Evolutionary conservation across 2,113 vertebrate genomes (phyloP).

Genomic region (Saccopteryx leptura): DNA sequence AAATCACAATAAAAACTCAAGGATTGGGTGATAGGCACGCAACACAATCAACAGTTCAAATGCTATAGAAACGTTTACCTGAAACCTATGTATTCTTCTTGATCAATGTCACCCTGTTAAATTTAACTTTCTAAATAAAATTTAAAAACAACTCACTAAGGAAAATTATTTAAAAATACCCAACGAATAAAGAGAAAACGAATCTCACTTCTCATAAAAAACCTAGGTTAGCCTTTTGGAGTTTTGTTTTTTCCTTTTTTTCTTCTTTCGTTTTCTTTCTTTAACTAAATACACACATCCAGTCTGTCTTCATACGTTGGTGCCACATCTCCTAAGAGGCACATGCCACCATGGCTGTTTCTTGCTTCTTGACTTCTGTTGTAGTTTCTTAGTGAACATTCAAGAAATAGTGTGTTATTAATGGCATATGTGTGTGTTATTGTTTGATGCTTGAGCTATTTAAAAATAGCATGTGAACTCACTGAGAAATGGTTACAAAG

Average conservation of each 20-base stretch:
- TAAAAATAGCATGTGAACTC: background rate
- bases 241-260: too few relatives aligned
- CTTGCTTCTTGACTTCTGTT: background rate
- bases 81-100: too few relatives aligned
- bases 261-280: background rate
- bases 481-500: background rate
- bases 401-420: background rate
- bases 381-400: background rate
- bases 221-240: accelerated
- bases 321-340: accelerated
- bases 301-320: accelerated
- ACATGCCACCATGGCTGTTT: accelerated
- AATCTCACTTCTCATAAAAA: accelerated
- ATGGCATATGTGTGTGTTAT: accelerated
- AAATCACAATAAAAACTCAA: background rate
- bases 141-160: background rate
- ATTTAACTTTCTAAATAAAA: too few relatives aligned
- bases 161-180: background rate
- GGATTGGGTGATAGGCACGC: too few relatives aligned
- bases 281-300: background rate
- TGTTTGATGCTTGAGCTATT: background rate
- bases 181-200: background rate
- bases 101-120: too few relatives aligned
- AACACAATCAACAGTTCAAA: too few relatives aligned
- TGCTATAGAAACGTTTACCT: too few relatives aligned